Conservation (phyloP, 2,113 vertebrate species). For the Fulica atra region DNA sequence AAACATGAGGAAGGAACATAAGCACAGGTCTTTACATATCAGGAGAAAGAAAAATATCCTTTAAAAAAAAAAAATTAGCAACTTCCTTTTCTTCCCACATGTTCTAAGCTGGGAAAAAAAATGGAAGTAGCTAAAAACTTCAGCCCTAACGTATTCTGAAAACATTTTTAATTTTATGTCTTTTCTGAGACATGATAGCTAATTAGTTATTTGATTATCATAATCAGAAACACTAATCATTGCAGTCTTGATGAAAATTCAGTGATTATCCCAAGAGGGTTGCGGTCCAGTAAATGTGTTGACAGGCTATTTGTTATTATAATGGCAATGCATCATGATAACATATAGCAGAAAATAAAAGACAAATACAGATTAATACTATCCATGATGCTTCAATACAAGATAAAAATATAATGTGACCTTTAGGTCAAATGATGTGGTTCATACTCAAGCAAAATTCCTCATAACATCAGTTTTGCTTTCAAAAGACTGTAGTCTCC, state of each 20-base stretch:
- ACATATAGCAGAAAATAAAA: slow-evolving; percentile 42
- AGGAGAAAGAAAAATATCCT: neutral
- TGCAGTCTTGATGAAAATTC: slow-evolving; percentile 77
- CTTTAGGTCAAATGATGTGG: neutral
- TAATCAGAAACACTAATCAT: slow-evolving; percentile 80
- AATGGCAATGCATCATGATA: slow-evolving; percentile 51
- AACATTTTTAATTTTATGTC: slow-evolving; percentile 45
- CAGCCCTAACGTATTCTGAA: neutral
- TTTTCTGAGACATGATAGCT: slow-evolving; percentile 72
- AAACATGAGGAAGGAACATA: neutral
- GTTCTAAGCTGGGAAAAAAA: neutral
- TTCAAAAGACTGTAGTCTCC: neutral
- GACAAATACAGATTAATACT: slow-evolving; percentile 47
- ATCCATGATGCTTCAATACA: neutral
- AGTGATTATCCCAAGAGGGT: slow-evolving; percentile 72
- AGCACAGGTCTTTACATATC: neutral
- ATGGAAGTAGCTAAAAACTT: neutral
- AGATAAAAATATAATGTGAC: neutral
- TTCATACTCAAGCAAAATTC: neutral
- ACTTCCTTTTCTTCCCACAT: neutral
- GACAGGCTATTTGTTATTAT: slow-evolving; percentile 74
- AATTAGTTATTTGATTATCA: slow-evolving; percentile 80
- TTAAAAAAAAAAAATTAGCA: neutral
- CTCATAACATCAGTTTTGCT: neutral
- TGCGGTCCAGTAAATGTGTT: slow-evolving; percentile 72